phyloP scores from a whole-genome alignment of 2,888 invertebrate genomes.

The Pasiphila rectangulata region DNA sequence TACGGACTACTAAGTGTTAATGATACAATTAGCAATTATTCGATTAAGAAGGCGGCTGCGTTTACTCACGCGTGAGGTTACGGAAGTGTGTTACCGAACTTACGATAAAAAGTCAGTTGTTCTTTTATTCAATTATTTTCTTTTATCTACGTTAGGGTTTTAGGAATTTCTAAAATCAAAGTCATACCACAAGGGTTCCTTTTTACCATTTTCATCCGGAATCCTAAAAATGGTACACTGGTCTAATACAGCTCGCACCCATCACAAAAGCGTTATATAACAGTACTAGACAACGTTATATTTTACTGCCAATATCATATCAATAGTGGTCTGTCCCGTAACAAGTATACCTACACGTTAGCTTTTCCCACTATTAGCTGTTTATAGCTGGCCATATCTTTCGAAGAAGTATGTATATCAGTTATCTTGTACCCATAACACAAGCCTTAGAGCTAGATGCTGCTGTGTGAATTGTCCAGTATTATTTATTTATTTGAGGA shows the following conservation, averaged over 20 bases:
- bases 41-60: not conserved
- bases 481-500: too few relatives aligned
- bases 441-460: too few relatives aligned
- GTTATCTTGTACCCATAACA: too few relatives aligned
- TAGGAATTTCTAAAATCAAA: too few relatives aligned
- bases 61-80: slow-evolving; percentile 9
- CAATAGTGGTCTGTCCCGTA: slow-evolving; percentile 10
- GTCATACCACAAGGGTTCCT: too few relatives aligned
- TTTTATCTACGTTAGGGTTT: too few relatives aligned
- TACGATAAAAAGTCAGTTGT: too few relatives aligned
- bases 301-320: slow-evolving; percentile 5
- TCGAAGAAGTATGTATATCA: too few relatives aligned
- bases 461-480: too few relatives aligned
- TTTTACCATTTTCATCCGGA: too few relatives aligned
- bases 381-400: too few relatives aligned
- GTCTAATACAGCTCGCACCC: not conserved
- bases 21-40: slow-evolving; percentile 17
- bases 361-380: not conserved
- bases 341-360: slow-evolving; percentile 11
- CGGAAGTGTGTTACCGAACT: slow-evolving; percentile 8
- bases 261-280: not conserved
- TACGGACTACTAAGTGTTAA: slow-evolving; percentile 12
- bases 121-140: too few relatives aligned
- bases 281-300: slow-evolving; percentile 2
- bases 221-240: not conserved